Percentiles rank a stretch among this genome's conserved stretches.
Evolutionary conservation across 2,888 invertebrate species (phyloP).

Genomic region (Alentia gelatinosa): DNA sequence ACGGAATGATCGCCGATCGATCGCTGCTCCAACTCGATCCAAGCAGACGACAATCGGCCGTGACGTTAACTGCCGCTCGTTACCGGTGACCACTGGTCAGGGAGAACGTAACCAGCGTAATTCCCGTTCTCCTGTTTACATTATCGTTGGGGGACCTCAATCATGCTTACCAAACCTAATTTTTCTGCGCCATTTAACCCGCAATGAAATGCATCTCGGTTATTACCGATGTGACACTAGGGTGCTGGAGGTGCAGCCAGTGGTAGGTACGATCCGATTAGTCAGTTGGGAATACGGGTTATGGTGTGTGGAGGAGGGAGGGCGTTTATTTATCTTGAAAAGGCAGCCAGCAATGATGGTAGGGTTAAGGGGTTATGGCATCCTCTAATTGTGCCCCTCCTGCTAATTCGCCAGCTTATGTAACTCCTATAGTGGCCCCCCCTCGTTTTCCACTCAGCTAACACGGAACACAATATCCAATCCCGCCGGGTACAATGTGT

Average conservation of each 20-base stretch:
- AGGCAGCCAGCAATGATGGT: background rate
- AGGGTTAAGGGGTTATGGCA: background rate
- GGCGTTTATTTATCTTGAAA: background rate
- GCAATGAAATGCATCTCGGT: background rate
- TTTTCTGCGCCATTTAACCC: background rate
- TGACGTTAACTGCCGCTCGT: background rate
- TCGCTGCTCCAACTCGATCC: background rate
- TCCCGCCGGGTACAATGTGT: background rate
- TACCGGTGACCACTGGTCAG: background rate
- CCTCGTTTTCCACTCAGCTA: constrained; percentile 22
- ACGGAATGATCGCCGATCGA: background rate
- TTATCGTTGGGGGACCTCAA: background rate
- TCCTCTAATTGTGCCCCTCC: background rate
- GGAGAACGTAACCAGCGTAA: background rate
- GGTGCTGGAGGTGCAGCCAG: background rate
- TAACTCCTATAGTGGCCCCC: background rate
- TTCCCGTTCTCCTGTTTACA: background rate
- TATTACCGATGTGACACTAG: background rate
- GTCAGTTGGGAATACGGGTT: background rate
- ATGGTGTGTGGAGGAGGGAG: background rate
- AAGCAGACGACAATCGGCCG: background rate
- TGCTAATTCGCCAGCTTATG: constrained; percentile 13
- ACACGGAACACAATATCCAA: constrained; percentile 29
- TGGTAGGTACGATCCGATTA: background rate
- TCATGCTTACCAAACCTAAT: background rate